Percentiles rank a stretch among this genome's conserved stretches.
Conservation (phyloP, 2,113 vertebrate genomes). For the Puntigrus tetrazona region DNA sequence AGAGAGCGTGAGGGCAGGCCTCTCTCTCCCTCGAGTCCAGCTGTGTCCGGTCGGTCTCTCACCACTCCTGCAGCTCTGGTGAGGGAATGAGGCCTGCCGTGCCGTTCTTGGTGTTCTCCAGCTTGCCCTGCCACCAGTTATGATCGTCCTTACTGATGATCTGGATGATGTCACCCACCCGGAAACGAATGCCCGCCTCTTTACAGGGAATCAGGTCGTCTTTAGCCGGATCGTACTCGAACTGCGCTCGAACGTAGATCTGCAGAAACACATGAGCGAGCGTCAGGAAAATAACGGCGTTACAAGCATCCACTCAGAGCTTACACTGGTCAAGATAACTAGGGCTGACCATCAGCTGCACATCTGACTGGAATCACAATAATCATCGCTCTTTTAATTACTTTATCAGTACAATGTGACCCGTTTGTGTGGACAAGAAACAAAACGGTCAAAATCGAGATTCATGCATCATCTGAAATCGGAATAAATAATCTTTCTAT, state of each 20-base stretch:
- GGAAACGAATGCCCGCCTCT: slow-evolving; percentile 95
- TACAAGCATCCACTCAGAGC: neutral
- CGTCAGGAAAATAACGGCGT: neutral
- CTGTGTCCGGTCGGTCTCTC: slow-evolving; percentile 58
- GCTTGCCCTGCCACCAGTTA: slow-evolving; percentile 99
- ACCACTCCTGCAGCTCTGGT: slow-evolving; percentile 99
- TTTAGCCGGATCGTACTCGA: slow-evolving; percentile 96
- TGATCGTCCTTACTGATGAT: slow-evolving; percentile 99
- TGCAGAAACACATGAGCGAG: slow-evolving; percentile 61
- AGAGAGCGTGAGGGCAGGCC: neutral
- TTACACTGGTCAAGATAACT: neutral
- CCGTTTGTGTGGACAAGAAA: too few species aligned
- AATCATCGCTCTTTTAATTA: neutral
- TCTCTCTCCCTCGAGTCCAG: neutral
- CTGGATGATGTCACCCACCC: slow-evolving; percentile 97
- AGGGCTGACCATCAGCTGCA: neutral
- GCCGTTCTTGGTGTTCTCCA: slow-evolving; percentile 97
- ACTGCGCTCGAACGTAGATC: slow-evolving; percentile 98
- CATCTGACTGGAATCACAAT: neutral
- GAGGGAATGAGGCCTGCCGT: slow-evolving; percentile 98
- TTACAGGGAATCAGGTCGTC: slow-evolving; percentile 99
- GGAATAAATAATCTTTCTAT: too few species aligned
- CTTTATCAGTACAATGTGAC: neutral
- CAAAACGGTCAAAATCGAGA: too few species aligned
- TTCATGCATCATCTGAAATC: too few species aligned